Base-by-base conservation (phyloP, 2,113 vertebrate genomes). In the Nothocercus nigrocapillus region DNA sequence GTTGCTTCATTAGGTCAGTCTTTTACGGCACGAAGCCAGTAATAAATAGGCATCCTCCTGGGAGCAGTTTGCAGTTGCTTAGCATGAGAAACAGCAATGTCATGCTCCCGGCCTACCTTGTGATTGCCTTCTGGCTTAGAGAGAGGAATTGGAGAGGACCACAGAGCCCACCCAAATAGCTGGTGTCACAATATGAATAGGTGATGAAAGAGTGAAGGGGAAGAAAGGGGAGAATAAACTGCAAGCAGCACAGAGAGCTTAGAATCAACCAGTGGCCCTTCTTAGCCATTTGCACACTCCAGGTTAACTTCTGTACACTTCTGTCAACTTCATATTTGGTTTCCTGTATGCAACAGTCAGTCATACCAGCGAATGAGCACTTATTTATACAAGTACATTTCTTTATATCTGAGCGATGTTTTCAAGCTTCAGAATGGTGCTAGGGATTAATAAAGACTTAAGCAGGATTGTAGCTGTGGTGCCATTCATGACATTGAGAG, bases 41-140 rank as follows among this genome's bases (percentile, higher is more conserved):
- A 77, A 90, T 81, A 74, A 95, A 91, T 49, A 74, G 54, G 67
- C 67, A 70, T 87, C 78, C 70, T 89, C 84, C 89, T 87, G 78
- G 54, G 87, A 88, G 75, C 70, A 75, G 64, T 74, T 62, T 85
- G 75, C 49, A 79, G 54, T 69, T 86, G 67, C 51, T 91, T 85
- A 77, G 89, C 72, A n/a, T 75, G 72, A 81, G 76, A 53, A 85
- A 63, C 22, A 68, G 63, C 38, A 85, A 63, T 74, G 34, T 36
- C 79, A 17, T 49, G 44, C 34, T 94, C 84, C 38, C 53, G 54
- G 1, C 38, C 78, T 86, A 66, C 40, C 2, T 27, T 82, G 66
- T 45, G 59, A 69, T 42, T 88, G 45, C 85, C 24, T 89, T 77
- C 47, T 81, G 63, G 67, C 51, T 90, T 63, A 45, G 7, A 51